A percentile compares a stretch with the other conserved stretches of the same genome.
phyloP scores from a whole-genome alignment of 2,797 vertebrate genomes.

The Malacoctenus gilli region DNA sequence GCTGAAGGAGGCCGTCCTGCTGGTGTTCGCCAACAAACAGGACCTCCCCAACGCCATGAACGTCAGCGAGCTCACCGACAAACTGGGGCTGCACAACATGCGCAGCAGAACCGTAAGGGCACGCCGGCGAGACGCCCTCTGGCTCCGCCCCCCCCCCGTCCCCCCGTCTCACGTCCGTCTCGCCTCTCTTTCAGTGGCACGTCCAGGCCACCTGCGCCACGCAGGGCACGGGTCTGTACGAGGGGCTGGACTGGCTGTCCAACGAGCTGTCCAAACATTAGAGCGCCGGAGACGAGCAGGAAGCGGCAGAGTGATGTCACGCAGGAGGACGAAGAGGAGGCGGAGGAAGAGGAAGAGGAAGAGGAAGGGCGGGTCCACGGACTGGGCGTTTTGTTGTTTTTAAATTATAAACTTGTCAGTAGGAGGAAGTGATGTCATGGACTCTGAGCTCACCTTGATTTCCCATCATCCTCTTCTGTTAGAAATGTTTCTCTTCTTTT shows the following conservation, averaged over 20 bases:
- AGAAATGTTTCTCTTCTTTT: constrained; percentile 33
- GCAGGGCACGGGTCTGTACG: constrained; percentile 86
- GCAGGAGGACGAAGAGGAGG: constrained; percentile 16
- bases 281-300: constrained; percentile 39
- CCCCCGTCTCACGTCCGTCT: neutral
- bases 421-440: constrained; percentile 75
- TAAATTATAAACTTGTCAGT: constrained; percentile 75
- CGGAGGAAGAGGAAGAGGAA: too few species aligned
- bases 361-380: too few species aligned
- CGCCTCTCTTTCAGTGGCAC: constrained; percentile 79
- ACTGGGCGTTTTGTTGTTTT: constrained; percentile 47
- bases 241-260: constrained; percentile 88
- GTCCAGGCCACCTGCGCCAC: constrained; percentile 88
- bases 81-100: constrained; percentile 84
- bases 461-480: constrained; percentile 57
- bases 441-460: constrained; percentile 74
- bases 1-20: constrained; percentile 84
- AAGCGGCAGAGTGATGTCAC: constrained; percentile 23
- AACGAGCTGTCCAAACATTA: constrained; percentile 83
- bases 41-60: constrained; percentile 90
- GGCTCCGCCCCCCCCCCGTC: too few species aligned
- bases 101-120: constrained; percentile 83
- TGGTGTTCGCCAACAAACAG: constrained; percentile 92
- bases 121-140: too few species aligned
- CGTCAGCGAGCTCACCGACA: constrained; percentile 86